These are phyloP conservation scores for Apodemia zela DNA, from an alignment of 2,888 invertebrate species.

Conservation along the genomic window DNA sequence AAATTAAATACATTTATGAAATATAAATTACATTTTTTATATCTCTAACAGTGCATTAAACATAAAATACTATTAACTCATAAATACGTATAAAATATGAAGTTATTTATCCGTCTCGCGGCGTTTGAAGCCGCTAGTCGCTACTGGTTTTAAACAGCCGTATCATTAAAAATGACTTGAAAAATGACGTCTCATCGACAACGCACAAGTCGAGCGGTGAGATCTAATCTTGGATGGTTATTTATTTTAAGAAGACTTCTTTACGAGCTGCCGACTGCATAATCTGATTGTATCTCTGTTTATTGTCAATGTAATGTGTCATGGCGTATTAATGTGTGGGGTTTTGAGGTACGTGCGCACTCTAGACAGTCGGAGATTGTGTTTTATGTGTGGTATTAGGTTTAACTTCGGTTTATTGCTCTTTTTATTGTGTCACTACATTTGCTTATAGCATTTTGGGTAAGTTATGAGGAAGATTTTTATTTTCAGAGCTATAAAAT, in stretches of 20 bases:
- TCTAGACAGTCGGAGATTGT: slow-evolving; percentile 16
- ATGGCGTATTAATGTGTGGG: slow-evolving; percentile 32
- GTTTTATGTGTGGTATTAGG: slow-evolving; percentile 12
- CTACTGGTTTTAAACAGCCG: slow-evolving; percentile 24
- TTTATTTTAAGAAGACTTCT: slow-evolving; percentile 32
- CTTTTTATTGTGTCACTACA: slow-evolving; percentile 18
- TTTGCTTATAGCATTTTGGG: background rate
- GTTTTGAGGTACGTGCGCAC: slow-evolving; percentile 27
- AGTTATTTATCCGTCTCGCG: slow-evolving; percentile 2
- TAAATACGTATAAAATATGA: slow-evolving; percentile 7
- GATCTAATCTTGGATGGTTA: slow-evolving; percentile 30
- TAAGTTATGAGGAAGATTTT: background rate
- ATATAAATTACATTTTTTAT: slow-evolving; percentile 11
- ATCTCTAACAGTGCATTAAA: background rate
- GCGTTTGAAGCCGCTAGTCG: slow-evolving; percentile 1
- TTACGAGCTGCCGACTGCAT: slow-evolving; percentile 33
- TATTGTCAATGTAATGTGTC: slow-evolving; percentile 37
- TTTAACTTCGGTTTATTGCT: slow-evolving; percentile 17
- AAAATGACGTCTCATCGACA: slow-evolving; percentile 23
- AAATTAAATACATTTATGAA: background rate
- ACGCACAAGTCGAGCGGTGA: slow-evolving; percentile 7
- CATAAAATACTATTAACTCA: slow-evolving; percentile 8
- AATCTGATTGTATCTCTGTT: slow-evolving; percentile 36
- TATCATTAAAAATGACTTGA: slow-evolving; percentile 20
- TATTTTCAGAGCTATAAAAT: background rate